Evolutionary conservation across 2,888 invertebrate species (phyloP), one percentile per base, ranked within the genome.

Genomic region (Agriotes lineatus): DNA sequence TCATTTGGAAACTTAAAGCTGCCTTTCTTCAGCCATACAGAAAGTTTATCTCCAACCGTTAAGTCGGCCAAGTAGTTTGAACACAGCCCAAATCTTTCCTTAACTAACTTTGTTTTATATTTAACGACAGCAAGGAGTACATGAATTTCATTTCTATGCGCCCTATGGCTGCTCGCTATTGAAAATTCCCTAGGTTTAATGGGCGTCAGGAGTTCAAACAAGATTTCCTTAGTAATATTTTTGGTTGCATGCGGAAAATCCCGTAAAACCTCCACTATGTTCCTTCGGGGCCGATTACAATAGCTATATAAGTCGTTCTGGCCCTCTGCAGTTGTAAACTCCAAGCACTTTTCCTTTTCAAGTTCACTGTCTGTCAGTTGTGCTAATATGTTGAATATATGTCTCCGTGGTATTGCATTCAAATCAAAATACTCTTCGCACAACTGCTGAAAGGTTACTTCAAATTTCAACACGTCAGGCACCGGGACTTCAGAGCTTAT

Each of bases 171-270:
- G 70, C 92, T 97, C 0, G 99, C 99, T 73, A 99, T 97, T 18
- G 98, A 99, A 86, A 97, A 99, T 50, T 95, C 93, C 16, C 98
- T 86, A 0, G 94, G 93, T 82, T 95, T 95, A 74, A 97, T 94
- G 0, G 91, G 88, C 0, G 94, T 90, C 82, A 99, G 91, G 42
- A 99, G 85, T 83, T 99, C 98, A 85, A 99, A 96, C 3, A 97
- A 81, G 56, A 93, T 87, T 35, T 92, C 88, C 56, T 93, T 85
- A n/a, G 90, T 91, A 4, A 94, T 80, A 75, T 90, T 90, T 0
- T 90, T 88, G 0, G 91, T 88, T 0, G 95, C 93, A 75, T 94
- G 90, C 54, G 95, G 94, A 84, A 99, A 99, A 84, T 99, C 99
- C 74, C 90, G 88, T 1, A 99, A 84, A 0, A 95, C 93, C 87